These are phyloP conservation scores for Drosophila lacicola DNA, from an alignment of 2,888 invertebrate species.

Conservation along the genomic window DNA sequence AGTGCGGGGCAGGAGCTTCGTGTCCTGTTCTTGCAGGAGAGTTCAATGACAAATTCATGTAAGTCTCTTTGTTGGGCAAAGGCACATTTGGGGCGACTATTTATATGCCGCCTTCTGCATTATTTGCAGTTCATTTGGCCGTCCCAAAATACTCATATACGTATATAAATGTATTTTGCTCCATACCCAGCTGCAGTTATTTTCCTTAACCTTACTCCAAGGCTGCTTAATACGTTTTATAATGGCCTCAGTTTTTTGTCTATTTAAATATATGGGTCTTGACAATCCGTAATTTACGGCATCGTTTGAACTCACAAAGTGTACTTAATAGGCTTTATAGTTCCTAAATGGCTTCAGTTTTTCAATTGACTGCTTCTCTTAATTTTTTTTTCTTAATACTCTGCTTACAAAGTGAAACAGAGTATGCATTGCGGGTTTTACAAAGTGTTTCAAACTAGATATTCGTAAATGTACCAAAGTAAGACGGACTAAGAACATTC, in stretches of 20 bases:
- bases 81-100: slow-evolving; percentile 40
- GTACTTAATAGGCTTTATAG: slow-evolving; percentile 17
- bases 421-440: neutral
- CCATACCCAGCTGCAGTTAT: slow-evolving; percentile 21
- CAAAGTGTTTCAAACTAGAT: too few species aligned
- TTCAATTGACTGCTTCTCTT: slow-evolving; percentile 12
- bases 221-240: slow-evolving; percentile 5
- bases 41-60: slow-evolving; percentile 76
- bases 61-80: slow-evolving; percentile 50
- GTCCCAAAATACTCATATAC: neutral
- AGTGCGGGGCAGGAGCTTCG: slow-evolving; percentile 5
- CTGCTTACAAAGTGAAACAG: neutral
- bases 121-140: slow-evolving; percentile 73
- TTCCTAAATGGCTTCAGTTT: slow-evolving; percentile 5
- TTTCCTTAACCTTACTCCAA: slow-evolving; percentile 7
- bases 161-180: slow-evolving; percentile 12
- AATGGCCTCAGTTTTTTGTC: slow-evolving; percentile 2
- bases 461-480: too few species aligned
- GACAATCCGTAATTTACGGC: slow-evolving; percentile 15
- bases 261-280: neutral
- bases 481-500: too few species aligned
- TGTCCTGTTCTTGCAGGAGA: slow-evolving; percentile 26
- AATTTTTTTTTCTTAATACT: neutral
- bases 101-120: slow-evolving; percentile 55
- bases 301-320: slow-evolving; percentile 10